Base-by-base conservation (phyloP, 1,140 invertebrate genomes). In the Musca vetustissima region DNA sequence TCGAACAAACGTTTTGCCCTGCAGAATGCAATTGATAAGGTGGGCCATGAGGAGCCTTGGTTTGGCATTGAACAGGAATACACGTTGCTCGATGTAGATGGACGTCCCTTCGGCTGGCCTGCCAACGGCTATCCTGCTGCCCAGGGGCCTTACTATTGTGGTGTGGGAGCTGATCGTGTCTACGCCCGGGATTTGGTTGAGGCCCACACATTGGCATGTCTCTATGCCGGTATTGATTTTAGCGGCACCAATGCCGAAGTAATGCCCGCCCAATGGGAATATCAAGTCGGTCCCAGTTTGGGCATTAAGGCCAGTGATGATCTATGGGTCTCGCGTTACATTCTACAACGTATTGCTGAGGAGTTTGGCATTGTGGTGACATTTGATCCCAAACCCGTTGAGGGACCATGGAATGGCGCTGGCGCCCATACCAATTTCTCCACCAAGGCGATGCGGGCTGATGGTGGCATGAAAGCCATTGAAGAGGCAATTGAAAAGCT, bases 11-110 rank as follows among this genome's bases (percentile, higher is more conserved):
- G 81, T 17, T 73, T 74, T 2, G 67, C 67, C 0, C 75, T 79
- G 66, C 76, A 79, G 71, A 72, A 61, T 3, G 78, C 76, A 14
- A 72, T 81, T 6, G 70, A 81, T 9, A 76, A 76, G 49, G 75
- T 77, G 48, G 71, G 64, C 6, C 88, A 90, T 17, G 77, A 87
- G 9, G 85, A 92, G 64, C 95, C 96, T 0, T 98, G 95, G 96
- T 98, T 98, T 77, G 96, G 96, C 3, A 96, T 91, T 71, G 88
- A 89, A 72, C 96, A 98, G 78, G 96, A 98, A 80, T 97, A 97
- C 80, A 96, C 94, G 1, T 83, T 98, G 1, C 80, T 97, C 11
- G 95, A 97, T 76, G 87, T 91, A 72, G 94, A 97, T 77, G 86
- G 89, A 2, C 90, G 95, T 80, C 96, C 96, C 0, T 91, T 96